phyloP scores from a whole-genome alignment of 2,113 vertebrate genomes.

The Aspidoscelis tigris region DNA sequence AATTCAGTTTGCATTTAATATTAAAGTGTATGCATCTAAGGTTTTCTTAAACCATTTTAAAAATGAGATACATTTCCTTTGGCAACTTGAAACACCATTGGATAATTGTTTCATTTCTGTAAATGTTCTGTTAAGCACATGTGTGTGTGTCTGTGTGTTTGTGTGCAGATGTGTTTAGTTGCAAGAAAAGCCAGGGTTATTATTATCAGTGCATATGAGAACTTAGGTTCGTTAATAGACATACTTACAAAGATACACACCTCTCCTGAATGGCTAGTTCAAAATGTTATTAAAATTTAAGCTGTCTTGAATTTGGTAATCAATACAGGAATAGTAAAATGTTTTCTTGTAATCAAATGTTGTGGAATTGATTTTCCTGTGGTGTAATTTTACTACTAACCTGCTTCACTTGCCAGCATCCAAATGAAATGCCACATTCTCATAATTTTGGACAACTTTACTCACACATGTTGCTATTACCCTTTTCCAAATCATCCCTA shows the following conservation, averaged over 20 bases:
- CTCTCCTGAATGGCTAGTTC: background rate
- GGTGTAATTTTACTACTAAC: background rate
- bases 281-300: background rate
- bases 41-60: slow-evolving; percentile 66
- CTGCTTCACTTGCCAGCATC: background rate
- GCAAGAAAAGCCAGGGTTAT: slow-evolving; percentile 38
- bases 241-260: background rate
- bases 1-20: slow-evolving; percentile 51
- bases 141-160: slow-evolving; percentile 5
- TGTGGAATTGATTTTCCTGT: background rate
- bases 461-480: background rate
- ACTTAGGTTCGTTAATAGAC: background rate
- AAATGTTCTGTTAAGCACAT: slow-evolving; percentile 38
- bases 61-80: slow-evolving; percentile 32
- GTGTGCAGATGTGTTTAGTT: background rate
- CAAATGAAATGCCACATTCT: background rate
- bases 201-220: slow-evolving; percentile 18
- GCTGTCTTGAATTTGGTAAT: background rate
- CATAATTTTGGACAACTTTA: background rate
- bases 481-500: slow-evolving; percentile 9
- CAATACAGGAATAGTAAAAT: background rate
- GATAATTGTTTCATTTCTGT: slow-evolving; percentile 52
- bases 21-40: slow-evolving; percentile 53
- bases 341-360: background rate
- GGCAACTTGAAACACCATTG: slow-evolving; percentile 39